Evolutionary conservation across 2,113 vertebrate genomes (phyloP).

Genomic region (Mus musculus): DNA sequence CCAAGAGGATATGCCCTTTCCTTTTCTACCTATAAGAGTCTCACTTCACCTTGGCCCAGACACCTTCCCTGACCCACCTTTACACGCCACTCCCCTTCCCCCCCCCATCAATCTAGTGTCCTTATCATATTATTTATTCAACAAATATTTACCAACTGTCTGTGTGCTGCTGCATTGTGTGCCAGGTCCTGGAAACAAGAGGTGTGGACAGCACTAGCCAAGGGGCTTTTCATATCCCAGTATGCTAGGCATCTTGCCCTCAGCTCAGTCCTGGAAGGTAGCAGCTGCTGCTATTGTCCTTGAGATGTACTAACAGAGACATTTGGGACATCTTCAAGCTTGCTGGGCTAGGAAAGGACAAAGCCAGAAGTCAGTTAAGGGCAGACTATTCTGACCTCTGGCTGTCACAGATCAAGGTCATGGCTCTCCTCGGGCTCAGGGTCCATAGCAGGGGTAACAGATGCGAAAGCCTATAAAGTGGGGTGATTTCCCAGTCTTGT

Average conservation of each 20-base stretch:
- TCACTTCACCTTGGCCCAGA: not conserved
- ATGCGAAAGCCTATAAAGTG: not conserved
- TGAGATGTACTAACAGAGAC: not conserved
- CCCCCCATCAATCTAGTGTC: conserved; percentile 14
- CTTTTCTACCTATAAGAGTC: not conserved
- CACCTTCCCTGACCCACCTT: not conserved
- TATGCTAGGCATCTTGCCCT: not conserved
- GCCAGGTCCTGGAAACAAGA: not conserved
- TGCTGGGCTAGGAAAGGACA: not conserved
- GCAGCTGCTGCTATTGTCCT: fast-evolving
- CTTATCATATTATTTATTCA: conserved; percentile 46
- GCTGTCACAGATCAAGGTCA: not conserved
- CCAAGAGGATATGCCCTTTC: fast-evolving
- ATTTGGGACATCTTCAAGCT: not conserved
- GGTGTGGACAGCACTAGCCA: too few relatives aligned
- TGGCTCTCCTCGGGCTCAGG: fast-evolving
- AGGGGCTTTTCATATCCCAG: too few relatives aligned
- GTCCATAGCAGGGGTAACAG: not conserved
- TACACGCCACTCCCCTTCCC: too few relatives aligned
- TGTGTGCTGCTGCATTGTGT: not conserved
- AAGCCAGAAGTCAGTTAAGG: not conserved
- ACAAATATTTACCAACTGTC: conserved; percentile 72
- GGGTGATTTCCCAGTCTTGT: not conserved
- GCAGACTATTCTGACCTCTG: not conserved
- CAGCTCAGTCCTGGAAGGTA: not conserved